These are phyloP conservation scores for Ochlodes sylvanus DNA, from an alignment of 2,888 invertebrate species.

Conservation along the genomic window DNA sequence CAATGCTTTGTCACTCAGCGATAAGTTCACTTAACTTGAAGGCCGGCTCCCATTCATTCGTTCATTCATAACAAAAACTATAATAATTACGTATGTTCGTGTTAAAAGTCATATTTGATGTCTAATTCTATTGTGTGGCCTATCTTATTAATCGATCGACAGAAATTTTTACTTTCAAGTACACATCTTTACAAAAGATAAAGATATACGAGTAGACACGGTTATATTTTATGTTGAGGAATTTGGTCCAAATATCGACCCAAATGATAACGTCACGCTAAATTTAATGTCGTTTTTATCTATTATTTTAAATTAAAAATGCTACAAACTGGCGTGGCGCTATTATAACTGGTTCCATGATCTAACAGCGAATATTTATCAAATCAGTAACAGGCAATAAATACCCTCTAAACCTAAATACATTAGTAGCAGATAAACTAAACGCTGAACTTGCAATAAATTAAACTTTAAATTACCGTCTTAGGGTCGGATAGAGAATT, in stretches of 20 bases:
- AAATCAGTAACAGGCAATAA: too few relatives aligned
- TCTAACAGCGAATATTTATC: neutral
- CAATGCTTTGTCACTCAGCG: constrained; percentile 1
- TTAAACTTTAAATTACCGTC: too few relatives aligned
- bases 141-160: neutral
- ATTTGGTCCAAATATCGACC: neutral
- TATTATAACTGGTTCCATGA: neutral
- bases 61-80: constrained; percentile 10
- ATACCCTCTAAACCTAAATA: too few relatives aligned
- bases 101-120: neutral
- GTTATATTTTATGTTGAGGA: too few relatives aligned
- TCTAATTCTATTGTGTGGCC: constrained; percentile 6
- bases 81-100: neutral
- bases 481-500: too few relatives aligned
- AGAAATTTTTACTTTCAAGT: too few relatives aligned
- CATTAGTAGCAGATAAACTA: too few relatives aligned
- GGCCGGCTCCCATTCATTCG: constrained; percentile 15
- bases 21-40: constrained; percentile 3
- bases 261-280: neutral
- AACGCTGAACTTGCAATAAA: too few relatives aligned
- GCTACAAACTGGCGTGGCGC: neutral
- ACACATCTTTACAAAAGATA: too few relatives aligned
- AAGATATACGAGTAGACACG: too few relatives aligned
- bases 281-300: neutral
- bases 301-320: neutral